Percentiles rank a stretch among this genome's conserved stretches.
Evolutionary conservation across 2,113 vertebrate species (phyloP).

Genomic region (Colaptes auratus): DNA sequence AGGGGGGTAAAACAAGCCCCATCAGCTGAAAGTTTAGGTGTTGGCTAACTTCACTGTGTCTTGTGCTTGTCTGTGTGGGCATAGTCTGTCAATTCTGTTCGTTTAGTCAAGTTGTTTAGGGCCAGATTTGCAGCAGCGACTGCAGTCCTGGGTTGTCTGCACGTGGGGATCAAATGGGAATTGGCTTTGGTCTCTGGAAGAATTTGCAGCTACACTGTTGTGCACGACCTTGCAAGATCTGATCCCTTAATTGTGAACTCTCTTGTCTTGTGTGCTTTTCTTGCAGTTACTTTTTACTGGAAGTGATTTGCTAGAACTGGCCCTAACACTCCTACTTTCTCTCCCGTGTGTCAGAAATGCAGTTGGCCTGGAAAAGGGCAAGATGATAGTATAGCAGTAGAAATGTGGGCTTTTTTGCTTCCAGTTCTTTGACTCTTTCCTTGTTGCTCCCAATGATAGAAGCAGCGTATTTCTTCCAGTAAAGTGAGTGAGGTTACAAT

Average conservation of each 20-base stretch:
- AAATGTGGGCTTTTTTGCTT: constrained; percentile 19
- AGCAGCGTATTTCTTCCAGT: constrained; percentile 50
- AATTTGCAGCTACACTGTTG: not conserved
- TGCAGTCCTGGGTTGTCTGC: constrained; percentile 1
- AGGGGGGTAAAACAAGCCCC: not conserved
- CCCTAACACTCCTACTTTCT: not conserved
- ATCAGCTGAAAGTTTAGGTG: constrained; percentile 52
- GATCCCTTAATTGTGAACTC: constrained; percentile 40
- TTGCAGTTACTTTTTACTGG: constrained; percentile 49
- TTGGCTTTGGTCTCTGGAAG: not conserved
- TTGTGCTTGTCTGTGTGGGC: constrained; percentile 64
- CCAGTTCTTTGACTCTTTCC: constrained; percentile 6
- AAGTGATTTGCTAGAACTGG: constrained; percentile 35
- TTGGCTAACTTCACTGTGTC: constrained; percentile 56
- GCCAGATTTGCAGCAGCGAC: constrained; percentile 44
- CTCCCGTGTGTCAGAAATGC: constrained; percentile 10
- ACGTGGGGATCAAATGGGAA: not conserved
- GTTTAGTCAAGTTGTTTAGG: constrained; percentile 33
- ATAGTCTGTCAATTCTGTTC: constrained; percentile 53
- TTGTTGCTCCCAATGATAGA: not conserved
- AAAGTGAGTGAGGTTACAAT: constrained; percentile 56
- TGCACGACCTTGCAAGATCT: not conserved
- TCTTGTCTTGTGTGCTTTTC: constrained; percentile 38
- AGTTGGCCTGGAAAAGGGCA: constrained; percentile 48
- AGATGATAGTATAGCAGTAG: not conserved